These are phyloP conservation scores for Aphidius gifuensis DNA, from an alignment of 1,140 invertebrate genomes.

Conservation along the genomic window DNA sequence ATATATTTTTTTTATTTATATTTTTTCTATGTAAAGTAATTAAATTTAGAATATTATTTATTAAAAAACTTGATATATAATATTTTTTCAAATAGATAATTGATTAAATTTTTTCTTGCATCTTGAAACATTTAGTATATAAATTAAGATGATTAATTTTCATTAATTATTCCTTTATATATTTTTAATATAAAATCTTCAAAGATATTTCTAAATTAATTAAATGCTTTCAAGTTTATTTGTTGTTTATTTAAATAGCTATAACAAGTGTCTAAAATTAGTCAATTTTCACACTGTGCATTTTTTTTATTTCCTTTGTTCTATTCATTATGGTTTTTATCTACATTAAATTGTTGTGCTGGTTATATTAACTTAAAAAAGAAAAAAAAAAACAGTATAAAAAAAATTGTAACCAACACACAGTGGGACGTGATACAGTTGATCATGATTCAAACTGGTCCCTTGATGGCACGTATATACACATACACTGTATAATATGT, in stretches of 20 bases:
- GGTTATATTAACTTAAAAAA: slow-evolving; percentile 14
- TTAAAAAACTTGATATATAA: slow-evolving; percentile 2
- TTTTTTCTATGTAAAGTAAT: not conserved
- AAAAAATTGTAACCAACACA: slow-evolving; percentile 16
- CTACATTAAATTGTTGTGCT: slow-evolving; percentile 25
- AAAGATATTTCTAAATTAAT: not conserved
- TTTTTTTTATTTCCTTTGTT: slow-evolving; percentile 8
- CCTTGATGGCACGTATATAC: not conserved
- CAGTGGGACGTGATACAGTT: slow-evolving; percentile 11
- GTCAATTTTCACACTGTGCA: slow-evolving; percentile 8
- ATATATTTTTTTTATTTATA: not conserved
- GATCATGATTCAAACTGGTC: slow-evolving; percentile 1
- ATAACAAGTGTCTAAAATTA: not conserved
- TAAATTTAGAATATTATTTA: too few species aligned
- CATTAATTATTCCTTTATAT: not conserved
- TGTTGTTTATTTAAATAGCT: not conserved
- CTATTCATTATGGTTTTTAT: slow-evolving; percentile 23
- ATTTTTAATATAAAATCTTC: not conserved
- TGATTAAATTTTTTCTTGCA: not conserved
- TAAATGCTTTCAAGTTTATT: not conserved
- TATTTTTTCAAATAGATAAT: not conserved
- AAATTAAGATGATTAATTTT: too few species aligned
- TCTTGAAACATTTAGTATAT: too few species aligned
- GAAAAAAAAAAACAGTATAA: slow-evolving; percentile 10
- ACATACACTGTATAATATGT: not conserved